Evolutionary conservation across 2,888 invertebrate genomes (phyloP), one percentile per base, ranked within the genome.

Genomic region (Cheilosia impressa): DNA sequence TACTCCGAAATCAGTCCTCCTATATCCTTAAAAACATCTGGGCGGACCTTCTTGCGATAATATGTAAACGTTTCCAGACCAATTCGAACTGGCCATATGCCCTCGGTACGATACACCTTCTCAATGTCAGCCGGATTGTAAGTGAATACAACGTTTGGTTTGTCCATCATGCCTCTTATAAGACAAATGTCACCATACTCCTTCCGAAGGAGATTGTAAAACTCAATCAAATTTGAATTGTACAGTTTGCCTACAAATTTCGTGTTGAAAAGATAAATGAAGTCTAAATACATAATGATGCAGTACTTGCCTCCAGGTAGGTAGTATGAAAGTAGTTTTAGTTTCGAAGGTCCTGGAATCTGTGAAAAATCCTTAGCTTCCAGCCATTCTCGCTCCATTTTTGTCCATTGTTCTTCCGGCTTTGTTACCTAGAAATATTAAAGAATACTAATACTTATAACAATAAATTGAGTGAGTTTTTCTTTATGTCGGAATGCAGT

Each of bases 71-170:
- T 90, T 47, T 92, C 91, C 41, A 93, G 88, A 0, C 92, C 92
- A 1, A 91, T 88, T 63, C 93, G 90, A n/a, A 90, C 83, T 0
- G 94, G 93, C 92, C 93, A 93, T 53, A 89, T n/a, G 1, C 93
- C 93, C 88, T 93, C 93, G 45, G 92, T 90, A 43, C 93, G 91
- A 82, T 93, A 93, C 4, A 90, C 89, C 13, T 85, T 60, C 68
- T 93, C 93, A 57, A 94, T 92, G 88, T 94, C 93, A 13, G 92
- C 92, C 0, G 94, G 93, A 88, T 93, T 92, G 87, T 93, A 94
- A n/a, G 93, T 89, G 15, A 93, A 90, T 0, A 94, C 90, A 1
- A 93, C 87, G 87, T 91, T 89, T 0, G 83, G 68, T 60, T 89
- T 89, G 9, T 91, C 91, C 80, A 90, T 88, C 41, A 93, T 77